Conservation (phyloP, 2,797 vertebrate species). For the Sarcophilus harrisii region DNA sequence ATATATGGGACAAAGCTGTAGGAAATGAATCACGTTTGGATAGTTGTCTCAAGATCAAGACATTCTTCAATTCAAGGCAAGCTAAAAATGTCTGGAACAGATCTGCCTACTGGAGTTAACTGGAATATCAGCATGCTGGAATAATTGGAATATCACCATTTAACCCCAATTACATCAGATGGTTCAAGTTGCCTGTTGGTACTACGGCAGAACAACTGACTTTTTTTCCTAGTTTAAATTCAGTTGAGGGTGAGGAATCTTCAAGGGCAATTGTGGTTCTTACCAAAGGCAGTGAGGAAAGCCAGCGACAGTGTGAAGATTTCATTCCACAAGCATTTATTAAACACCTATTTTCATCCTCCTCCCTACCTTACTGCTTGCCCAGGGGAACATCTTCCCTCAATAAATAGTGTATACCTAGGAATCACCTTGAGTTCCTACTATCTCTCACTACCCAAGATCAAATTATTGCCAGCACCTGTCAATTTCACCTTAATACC, state of each 20-base stretch:
- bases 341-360: too few relatives aligned
- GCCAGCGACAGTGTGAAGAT: neutral
- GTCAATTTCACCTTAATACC: too few relatives aligned
- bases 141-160: too few relatives aligned
- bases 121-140: constrained; percentile 36
- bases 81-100: constrained; percentile 32
- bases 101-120: constrained; percentile 46
- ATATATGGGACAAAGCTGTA: neutral
- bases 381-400: too few relatives aligned
- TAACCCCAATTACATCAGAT: neutral
- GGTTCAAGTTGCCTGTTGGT: too few relatives aligned
- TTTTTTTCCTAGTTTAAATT: neutral
- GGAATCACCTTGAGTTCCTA: too few relatives aligned
- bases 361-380: too few relatives aligned
- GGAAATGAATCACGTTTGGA: constrained; percentile 1
- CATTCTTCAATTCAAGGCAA: constrained; percentile 29
- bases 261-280: constrained; percentile 4
- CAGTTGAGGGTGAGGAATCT: constrained; percentile 14
- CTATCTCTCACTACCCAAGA: too few relatives aligned
- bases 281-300: neutral
- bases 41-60: constrained; percentile 25
- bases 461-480: too few relatives aligned
- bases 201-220: neutral
- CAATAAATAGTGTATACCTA: too few relatives aligned
- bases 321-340: too few relatives aligned